Evolutionary conservation across 2,888 invertebrate species (phyloP).

Genomic region (Tryphoninae sp.): DNA sequence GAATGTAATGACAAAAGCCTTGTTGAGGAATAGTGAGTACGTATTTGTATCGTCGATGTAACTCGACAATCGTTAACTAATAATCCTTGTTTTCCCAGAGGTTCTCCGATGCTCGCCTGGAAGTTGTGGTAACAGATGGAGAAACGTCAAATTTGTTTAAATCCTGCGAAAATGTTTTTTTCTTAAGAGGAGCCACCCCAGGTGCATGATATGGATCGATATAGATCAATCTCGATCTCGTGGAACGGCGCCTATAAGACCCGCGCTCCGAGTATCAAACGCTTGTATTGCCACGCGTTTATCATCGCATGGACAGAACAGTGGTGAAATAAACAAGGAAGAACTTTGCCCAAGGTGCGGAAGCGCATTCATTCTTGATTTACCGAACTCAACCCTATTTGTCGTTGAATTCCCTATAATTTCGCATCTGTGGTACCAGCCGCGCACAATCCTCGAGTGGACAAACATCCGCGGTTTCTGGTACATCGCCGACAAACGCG

Average conservation of each 20-base stretch:
- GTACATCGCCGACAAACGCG: slow-evolving; percentile 46
- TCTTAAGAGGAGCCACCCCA: not conserved
- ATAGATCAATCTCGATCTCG: slow-evolving; percentile 35
- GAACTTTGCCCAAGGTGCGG: slow-evolving; percentile 45
- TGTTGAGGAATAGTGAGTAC: slow-evolving; percentile 60
- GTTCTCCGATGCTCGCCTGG: slow-evolving; percentile 11
- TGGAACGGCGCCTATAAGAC: slow-evolving; percentile 43
- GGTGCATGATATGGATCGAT: not conserved
- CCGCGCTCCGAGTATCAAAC: slow-evolving; percentile 14
- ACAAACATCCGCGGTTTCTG: slow-evolving; percentile 45
- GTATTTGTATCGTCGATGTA: slow-evolving; percentile 72
- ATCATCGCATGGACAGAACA: slow-evolving; percentile 57
- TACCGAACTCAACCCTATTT: slow-evolving; percentile 56
- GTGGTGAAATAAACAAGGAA: slow-evolving; percentile 63
- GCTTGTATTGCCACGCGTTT: slow-evolving; percentile 56
- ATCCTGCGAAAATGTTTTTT: not conserved
- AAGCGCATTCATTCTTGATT: slow-evolving; percentile 56
- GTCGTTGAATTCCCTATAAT: slow-evolving; percentile 53
- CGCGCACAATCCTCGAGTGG: slow-evolving; percentile 61
- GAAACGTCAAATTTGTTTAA: not conserved
- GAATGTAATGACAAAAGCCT: slow-evolving; percentile 66
- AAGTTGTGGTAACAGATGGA: not conserved
- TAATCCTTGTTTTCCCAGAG: slow-evolving; percentile 63
- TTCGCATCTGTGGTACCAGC: slow-evolving; percentile 52
- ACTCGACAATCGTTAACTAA: slow-evolving; percentile 69